phyloP scores from a whole-genome alignment of 2,888 invertebrate genomes.

The Aromia moschata region DNA sequence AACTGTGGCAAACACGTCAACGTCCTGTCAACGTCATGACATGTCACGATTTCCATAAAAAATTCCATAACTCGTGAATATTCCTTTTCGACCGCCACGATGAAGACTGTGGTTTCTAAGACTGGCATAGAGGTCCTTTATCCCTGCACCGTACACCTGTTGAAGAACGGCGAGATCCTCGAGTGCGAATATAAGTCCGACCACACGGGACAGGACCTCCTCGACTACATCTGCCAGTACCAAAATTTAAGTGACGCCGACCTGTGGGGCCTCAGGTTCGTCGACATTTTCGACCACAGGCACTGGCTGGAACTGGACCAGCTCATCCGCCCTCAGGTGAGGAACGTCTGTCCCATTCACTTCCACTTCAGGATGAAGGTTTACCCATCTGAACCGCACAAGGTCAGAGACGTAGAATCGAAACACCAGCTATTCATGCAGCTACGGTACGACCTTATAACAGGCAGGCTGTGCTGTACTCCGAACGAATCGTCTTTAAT shows the following conservation, averaged over 20 bases:
- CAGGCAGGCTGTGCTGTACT: constrained; percentile 38
- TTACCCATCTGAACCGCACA: constrained; percentile 44
- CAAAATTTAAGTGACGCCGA: constrained; percentile 36
- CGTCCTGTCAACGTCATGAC: too few species aligned
- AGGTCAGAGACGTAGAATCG: constrained; percentile 33
- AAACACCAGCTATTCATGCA: constrained; percentile 41
- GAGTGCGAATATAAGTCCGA: constrained; percentile 45
- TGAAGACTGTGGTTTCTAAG: constrained; percentile 42
- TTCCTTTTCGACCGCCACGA: constrained; percentile 22
- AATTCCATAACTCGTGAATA: too few species aligned
- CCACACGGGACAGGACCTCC: constrained; percentile 38
- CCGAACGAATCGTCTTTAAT: constrained; percentile 40
- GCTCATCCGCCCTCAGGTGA: constrained; percentile 42
- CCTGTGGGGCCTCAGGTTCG: constrained; percentile 41
- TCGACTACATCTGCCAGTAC: constrained; percentile 40
- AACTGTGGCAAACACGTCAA: too few species aligned
- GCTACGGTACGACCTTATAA: constrained; percentile 39
- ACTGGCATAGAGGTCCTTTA: constrained; percentile 42
- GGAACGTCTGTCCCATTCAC: constrained; percentile 34
- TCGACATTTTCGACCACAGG: constrained; percentile 39
- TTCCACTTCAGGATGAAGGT: constrained; percentile 44
- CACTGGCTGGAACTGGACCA: constrained; percentile 42
- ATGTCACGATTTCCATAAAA: too few species aligned
- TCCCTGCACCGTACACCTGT: constrained; percentile 42
- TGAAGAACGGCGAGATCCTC: constrained; percentile 37